These are phyloP conservation scores for Lycocerus yunnanus DNA, from an alignment of 2,888 invertebrate species.

Conservation along the genomic window DNA sequence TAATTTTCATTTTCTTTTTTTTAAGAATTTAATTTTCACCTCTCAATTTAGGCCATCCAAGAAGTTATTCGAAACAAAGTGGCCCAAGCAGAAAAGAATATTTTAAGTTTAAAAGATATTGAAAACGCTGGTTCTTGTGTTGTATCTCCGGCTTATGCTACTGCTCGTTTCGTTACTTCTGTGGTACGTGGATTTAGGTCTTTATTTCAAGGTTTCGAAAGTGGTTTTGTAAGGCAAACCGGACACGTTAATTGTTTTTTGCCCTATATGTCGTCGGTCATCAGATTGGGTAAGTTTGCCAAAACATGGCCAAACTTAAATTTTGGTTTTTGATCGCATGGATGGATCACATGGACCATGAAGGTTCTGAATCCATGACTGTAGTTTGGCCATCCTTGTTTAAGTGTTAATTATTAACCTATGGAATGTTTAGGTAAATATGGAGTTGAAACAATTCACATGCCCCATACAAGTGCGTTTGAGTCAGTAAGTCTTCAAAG, in stretches of 20 bases:
- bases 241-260: slow-evolving; percentile 49
- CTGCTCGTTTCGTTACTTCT: slow-evolving; percentile 47
- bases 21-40: background rate
- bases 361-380: too few relatives aligned
- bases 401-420: background rate
- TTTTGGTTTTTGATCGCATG: too few relatives aligned
- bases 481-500: slow-evolving; percentile 46
- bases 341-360: too few relatives aligned
- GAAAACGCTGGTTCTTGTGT: slow-evolving; percentile 41
- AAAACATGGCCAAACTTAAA: background rate
- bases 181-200: slow-evolving; percentile 47
- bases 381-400: background rate
- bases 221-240: slow-evolving; percentile 50
- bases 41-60: slow-evolving; percentile 19
- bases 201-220: slow-evolving; percentile 46
- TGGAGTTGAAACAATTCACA: slow-evolving; percentile 47
- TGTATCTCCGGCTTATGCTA: slow-evolving; percentile 45
- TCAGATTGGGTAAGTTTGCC: slow-evolving; percentile 47
- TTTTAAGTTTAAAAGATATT: slow-evolving; percentile 39
- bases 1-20: background rate
- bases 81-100: slow-evolving; percentile 43
- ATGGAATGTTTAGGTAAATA: slow-evolving; percentile 39
- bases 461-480: slow-evolving; percentile 47
- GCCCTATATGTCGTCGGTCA: slow-evolving; percentile 50
- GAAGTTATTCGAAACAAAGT: slow-evolving; percentile 41